phyloP scores from a whole-genome alignment of 2,888 invertebrate species.

The Rhagium mordax region DNA sequence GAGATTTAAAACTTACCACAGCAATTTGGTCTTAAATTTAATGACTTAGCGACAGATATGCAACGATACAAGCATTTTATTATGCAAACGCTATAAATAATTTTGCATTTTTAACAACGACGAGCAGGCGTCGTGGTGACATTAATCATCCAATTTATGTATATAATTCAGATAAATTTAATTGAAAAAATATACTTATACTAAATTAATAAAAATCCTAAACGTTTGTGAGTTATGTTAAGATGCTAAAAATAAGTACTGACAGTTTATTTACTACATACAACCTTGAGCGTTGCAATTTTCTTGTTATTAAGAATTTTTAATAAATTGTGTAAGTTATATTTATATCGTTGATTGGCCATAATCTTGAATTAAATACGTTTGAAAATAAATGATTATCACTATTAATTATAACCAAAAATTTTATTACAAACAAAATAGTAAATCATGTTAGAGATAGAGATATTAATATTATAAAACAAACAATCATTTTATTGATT shows the following conservation, averaged over 20 bases:
- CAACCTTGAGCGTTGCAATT: slow-evolving; percentile 16
- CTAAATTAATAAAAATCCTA: not conserved
- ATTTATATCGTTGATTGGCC: slow-evolving; percentile 2
- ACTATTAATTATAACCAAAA: too few species aligned
- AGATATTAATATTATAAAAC: not conserved
- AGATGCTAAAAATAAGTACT: slow-evolving; percentile 9
- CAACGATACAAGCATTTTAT: not conserved
- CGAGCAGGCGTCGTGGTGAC: not conserved
- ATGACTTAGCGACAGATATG: not conserved
- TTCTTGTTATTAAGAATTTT: slow-evolving; percentile 13
- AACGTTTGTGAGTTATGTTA: not conserved
- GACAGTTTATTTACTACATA: slow-evolving; percentile 9
- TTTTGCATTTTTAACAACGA: not conserved
- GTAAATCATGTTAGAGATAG: not conserved
- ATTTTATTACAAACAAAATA: not conserved
- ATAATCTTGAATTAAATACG: not conserved
- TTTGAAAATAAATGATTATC: not conserved
- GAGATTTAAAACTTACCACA: not conserved
- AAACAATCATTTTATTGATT: not conserved
- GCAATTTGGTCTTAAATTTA: too few species aligned
- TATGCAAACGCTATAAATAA: not conserved
- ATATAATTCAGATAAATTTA: not conserved
- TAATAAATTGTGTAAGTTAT: slow-evolving; percentile 16
- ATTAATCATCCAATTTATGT: not conserved
- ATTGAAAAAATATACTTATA: not conserved